phyloP scores from a whole-genome alignment of 2,888 invertebrate species.

The Ichneumon xanthorius region DNA sequence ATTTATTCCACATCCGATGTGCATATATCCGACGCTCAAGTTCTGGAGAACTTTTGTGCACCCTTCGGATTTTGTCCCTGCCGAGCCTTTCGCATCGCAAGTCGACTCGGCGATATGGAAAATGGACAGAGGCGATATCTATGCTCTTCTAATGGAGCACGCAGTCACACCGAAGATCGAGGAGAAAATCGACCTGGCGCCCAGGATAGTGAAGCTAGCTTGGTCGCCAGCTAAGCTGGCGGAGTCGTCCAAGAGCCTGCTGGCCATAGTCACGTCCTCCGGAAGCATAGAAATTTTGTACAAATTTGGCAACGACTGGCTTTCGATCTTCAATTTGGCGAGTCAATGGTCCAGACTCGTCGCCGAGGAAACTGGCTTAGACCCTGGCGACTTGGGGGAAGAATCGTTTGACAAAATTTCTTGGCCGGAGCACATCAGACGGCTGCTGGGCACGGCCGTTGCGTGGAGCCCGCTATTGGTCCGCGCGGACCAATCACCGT shows the following conservation, averaged over 20 bases:
- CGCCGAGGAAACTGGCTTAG: conserved; percentile 64
- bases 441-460: conserved; percentile 76
- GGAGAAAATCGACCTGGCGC: conserved; percentile 68
- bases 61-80: conserved; percentile 75
- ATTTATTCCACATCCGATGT: conserved; percentile 78
- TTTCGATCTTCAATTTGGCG: conserved; percentile 76
- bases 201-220: conserved; percentile 74
- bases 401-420: conserved; percentile 26
- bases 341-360: conserved; percentile 70
- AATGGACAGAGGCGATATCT: conserved; percentile 77
- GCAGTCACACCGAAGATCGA: conserved; percentile 77
- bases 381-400: conserved; percentile 35
- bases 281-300: conserved; percentile 78
- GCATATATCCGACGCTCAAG: conserved; percentile 74
- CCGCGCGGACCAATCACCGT: conserved; percentile 56
- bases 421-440: conserved; percentile 69
- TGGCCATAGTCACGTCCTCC: conserved; percentile 77
- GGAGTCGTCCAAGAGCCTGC: conserved; percentile 76
- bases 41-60: conserved; percentile 80
- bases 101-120: conserved; percentile 71
- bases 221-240: conserved; percentile 81
- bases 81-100: conserved; percentile 67
- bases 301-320: conserved; percentile 78
- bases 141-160: conserved; percentile 77
- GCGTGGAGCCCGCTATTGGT: conserved; percentile 78